Conservation (phyloP, 2,888 invertebrate species). For the Drosophila percnosoma region DNA sequence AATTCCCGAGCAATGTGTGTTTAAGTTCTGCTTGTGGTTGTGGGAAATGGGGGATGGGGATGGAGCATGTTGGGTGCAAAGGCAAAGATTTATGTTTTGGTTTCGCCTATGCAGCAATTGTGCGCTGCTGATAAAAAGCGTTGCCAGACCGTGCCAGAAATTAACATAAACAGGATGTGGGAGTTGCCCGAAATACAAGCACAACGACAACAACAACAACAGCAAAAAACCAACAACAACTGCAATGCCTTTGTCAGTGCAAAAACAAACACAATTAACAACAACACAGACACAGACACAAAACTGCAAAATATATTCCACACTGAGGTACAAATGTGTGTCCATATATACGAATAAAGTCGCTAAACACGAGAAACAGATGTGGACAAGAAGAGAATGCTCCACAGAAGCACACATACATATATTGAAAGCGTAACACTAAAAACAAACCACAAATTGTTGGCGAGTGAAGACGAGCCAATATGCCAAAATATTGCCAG, state of each 20-base stretch:
- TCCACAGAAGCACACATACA: constrained; percentile 2
- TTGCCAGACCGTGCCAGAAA: constrained; percentile 68
- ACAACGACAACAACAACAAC: not conserved
- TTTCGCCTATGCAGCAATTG: constrained; percentile 50
- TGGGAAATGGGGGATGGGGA: not conserved
- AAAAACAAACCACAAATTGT: constrained; percentile 5
- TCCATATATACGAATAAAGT: constrained; percentile 16
- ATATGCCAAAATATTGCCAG: not conserved
- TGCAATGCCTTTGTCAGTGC: constrained; percentile 37
- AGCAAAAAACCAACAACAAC: constrained; percentile 35
- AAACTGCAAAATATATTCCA: constrained; percentile 33
- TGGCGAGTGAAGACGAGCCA: not conserved
- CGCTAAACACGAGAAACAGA: constrained; percentile 31
- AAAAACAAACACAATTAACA: constrained; percentile 62
- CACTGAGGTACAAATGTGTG: not conserved
- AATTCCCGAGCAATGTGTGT: constrained; percentile 10
- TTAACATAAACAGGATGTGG: constrained; percentile 82
- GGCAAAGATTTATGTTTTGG: constrained; percentile 48
- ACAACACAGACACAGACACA: constrained; percentile 13
- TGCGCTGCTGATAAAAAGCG: constrained; percentile 44
- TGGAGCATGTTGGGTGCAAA: not conserved
- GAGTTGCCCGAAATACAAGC: constrained; percentile 55
- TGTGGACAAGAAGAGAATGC: not conserved
- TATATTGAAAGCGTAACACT: constrained; percentile 23
- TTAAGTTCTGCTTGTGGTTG: constrained; percentile 3